These are phyloP conservation scores for Nipponia nippon DNA, from an alignment of 2,113 vertebrate genomes.

Conservation along the genomic window DNA sequence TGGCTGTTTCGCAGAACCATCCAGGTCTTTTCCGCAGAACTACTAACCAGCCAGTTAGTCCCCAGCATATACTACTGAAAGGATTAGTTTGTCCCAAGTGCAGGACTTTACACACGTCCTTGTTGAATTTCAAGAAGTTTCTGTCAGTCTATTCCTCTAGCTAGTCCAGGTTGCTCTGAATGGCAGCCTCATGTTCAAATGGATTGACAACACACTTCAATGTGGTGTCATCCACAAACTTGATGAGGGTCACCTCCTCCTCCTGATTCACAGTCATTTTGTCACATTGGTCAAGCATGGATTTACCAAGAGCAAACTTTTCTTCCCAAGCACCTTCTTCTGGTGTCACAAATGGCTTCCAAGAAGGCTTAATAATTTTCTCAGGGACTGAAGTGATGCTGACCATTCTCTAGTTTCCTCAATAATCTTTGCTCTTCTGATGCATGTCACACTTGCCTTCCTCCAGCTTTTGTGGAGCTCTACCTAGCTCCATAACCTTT, in stretches of 20 bases:
- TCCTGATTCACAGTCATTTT: background rate
- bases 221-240: background rate
- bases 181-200: background rate
- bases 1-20: background rate
- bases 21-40: background rate
- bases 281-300: background rate
- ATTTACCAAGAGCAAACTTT: background rate
- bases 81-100: too few relatives aligned
- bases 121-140: background rate
- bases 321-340: background rate
- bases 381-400: background rate
- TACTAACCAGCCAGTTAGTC: background rate
- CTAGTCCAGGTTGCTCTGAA: background rate
- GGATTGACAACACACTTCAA: background rate
- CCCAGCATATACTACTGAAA: background rate
- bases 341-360: background rate
- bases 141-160: background rate
- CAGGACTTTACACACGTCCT: background rate
- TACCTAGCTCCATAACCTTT: background rate
- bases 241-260: background rate
- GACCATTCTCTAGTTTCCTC: background rate
- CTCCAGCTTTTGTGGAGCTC: background rate
- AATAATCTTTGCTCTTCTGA: background rate
- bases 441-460: background rate
- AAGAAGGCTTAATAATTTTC: background rate